These are phyloP conservation scores for Loriculus beryllinus DNA, from an alignment of 2,797 vertebrate species.

Conservation along the genomic window DNA sequence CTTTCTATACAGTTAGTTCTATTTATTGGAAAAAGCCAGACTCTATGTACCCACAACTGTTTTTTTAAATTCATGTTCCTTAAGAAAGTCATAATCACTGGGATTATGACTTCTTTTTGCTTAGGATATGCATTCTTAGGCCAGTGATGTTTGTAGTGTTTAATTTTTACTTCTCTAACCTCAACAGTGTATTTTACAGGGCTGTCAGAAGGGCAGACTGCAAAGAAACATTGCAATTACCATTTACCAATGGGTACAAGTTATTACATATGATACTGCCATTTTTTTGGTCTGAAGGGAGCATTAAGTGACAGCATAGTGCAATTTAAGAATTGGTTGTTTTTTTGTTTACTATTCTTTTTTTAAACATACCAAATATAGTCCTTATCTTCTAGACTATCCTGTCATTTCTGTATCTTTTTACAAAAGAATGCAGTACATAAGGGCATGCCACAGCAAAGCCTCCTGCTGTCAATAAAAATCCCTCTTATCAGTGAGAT, in stretches of 20 bases:
- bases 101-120: background rate
- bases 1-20: background rate
- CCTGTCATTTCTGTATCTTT: background rate
- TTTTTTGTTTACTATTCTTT: background rate
- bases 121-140: background rate
- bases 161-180: background rate
- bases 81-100: background rate
- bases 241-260: background rate
- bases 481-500: background rate
- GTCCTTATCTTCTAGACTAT: background rate
- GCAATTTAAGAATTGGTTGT: background rate
- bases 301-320: background rate
- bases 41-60: rapidly evolving
- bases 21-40: background rate
- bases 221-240: background rate
- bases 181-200: background rate
- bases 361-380: background rate
- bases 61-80: background rate
- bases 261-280: background rate
- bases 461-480: background rate
- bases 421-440: background rate
- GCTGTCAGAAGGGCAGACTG: background rate
- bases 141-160: background rate
- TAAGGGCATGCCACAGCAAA: background rate
- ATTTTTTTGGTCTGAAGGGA: background rate